A percentile compares a stretch with the other conserved stretches of the same genome.
These are phyloP conservation scores for Megaceryle maxima DNA, from an alignment of 2,113 vertebrate genomes.

Conservation along the genomic window DNA sequence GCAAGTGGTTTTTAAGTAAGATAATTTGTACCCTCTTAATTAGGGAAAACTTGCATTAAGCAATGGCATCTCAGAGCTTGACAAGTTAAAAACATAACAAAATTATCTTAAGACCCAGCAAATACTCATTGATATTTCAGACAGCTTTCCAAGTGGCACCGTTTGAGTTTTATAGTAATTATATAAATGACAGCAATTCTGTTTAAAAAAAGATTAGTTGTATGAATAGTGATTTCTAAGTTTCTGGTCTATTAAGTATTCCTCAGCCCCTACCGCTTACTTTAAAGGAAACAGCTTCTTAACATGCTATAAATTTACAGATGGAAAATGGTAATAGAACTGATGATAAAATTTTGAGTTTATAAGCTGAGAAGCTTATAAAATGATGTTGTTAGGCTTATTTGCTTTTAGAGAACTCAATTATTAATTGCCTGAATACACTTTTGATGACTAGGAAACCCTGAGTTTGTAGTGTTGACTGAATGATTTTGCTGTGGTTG, in stretches of 20 bases:
- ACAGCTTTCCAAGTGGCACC: background rate
- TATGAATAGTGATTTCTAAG: background rate
- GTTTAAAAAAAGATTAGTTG: background rate
- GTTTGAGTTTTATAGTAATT: background rate
- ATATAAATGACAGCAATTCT: conserved; percentile 6
- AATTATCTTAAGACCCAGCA: background rate
- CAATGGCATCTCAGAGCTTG: background rate
- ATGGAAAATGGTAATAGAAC: background rate
- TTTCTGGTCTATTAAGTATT: background rate
- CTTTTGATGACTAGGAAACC: background rate
- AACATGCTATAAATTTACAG: background rate
- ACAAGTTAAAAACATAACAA: background rate
- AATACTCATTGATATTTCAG: background rate
- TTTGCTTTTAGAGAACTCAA: background rate
- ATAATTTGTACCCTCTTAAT: background rate
- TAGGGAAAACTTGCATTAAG: background rate
- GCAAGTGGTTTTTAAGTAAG: background rate
- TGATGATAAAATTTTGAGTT: background rate
- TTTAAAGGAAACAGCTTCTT: background rate
- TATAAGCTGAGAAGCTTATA: background rate
- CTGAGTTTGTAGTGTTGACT: background rate
- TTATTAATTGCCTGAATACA: background rate
- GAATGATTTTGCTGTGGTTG: background rate
- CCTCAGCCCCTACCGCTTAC: background rate
- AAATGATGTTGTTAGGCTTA: background rate